phyloP scores from a whole-genome alignment of 1,140 invertebrate species.

The Colletes gigas region DNA sequence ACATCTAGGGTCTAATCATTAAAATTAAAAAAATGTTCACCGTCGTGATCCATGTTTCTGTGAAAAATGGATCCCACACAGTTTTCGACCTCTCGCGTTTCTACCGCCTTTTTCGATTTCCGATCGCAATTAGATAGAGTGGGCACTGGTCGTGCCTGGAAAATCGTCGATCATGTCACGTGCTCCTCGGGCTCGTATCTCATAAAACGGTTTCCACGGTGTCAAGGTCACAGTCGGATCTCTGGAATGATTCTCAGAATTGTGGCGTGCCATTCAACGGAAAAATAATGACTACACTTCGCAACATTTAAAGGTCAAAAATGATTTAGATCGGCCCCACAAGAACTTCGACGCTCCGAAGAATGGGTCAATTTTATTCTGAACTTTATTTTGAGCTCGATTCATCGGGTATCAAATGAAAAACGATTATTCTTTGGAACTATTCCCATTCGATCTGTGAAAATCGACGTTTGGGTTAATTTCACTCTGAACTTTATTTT shows the following conservation, averaged over 20 bases:
- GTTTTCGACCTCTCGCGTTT: background rate
- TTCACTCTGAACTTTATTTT: no score
- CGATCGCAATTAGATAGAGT: conserved; percentile 61
- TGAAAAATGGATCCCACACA: background rate
- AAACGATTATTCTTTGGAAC: no score
- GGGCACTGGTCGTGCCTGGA: conserved; percentile 27
- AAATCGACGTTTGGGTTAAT: no score
- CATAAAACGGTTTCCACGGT: conserved; percentile 17
- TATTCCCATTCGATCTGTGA: no score
- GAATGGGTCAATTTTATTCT: no score
- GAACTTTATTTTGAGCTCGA: no score
- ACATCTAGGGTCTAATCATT: no score
- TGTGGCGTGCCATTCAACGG: background rate
- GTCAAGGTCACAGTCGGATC: conserved; percentile 26
- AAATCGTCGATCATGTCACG: conserved; percentile 35
- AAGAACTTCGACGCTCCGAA: background rate
- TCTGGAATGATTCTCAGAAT: background rate
- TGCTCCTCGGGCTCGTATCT: conserved; percentile 35
- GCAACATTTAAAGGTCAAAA: background rate
- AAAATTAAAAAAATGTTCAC: no score
- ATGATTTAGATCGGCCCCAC: no score
- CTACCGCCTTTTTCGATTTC: conserved; percentile 24
- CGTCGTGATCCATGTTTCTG: no score
- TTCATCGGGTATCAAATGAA: no score
- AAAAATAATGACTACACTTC: background rate